Conservation (phyloP, 1,140 invertebrate species). For the Trichonephila inaurata region DNA sequence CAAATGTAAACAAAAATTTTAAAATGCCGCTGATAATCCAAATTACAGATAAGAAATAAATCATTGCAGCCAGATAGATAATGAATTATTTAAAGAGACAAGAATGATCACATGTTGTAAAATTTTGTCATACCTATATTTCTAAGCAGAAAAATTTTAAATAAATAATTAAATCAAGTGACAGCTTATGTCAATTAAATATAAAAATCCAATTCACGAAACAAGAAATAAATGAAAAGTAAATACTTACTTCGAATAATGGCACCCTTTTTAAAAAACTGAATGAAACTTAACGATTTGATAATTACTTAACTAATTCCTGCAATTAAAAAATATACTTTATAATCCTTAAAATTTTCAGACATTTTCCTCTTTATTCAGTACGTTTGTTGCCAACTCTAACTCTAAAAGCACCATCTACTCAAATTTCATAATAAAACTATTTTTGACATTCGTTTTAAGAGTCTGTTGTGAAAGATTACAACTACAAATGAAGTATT, state of each 20-base stretch:
- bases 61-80: not conserved
- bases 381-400: not conserved
- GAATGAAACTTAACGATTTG: not conserved
- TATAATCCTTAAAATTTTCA: slow-evolving; percentile 47
- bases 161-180: not conserved
- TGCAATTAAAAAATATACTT: slow-evolving; percentile 32
- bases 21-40: not conserved
- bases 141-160: not conserved
- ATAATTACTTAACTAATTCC: slow-evolving; percentile 9
- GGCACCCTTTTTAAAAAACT: slow-evolving; percentile 6
- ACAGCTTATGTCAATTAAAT: slow-evolving; percentile 12
- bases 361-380: slow-evolving; percentile 48
- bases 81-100: not conserved
- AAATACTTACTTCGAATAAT: slow-evolving; percentile 5
- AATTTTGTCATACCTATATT: not conserved
- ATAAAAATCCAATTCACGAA: not conserved
- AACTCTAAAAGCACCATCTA: not conserved
- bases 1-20: not conserved
- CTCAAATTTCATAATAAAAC: not conserved
- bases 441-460: too few species aligned
- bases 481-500: too few species aligned
- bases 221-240: not conserved
- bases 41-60: not conserved
- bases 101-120: not conserved
- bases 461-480: too few species aligned